Conservation (phyloP, 2,113 vertebrate species). For the Pelusios castaneus region DNA sequence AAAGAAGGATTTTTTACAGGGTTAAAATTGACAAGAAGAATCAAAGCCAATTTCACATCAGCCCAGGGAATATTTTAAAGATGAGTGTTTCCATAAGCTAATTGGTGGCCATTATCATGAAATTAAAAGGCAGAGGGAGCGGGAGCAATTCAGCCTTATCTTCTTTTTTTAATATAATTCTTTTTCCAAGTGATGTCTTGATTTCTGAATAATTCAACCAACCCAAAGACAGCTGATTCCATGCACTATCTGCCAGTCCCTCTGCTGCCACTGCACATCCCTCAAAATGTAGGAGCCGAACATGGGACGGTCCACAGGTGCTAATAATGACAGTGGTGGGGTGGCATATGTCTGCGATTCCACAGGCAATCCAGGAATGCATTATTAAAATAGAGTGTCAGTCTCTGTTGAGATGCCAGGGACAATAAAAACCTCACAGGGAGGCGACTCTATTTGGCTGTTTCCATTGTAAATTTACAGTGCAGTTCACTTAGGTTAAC, state of each 20-base stretch:
- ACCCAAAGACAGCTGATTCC: not conserved
- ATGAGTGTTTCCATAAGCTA: slow-evolving; percentile 27
- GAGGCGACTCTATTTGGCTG: not conserved
- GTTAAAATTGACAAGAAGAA: not conserved
- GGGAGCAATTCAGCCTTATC: not conserved
- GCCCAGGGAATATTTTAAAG: slow-evolving; percentile 37
- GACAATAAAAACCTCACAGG: not conserved
- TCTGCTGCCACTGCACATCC: not conserved
- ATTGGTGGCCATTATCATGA: slow-evolving; percentile 21
- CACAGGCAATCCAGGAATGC: not conserved
- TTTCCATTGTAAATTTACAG: not conserved
- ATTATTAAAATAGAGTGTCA: too few species aligned
- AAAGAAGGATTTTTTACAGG: not conserved
- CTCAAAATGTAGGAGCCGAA: not conserved
- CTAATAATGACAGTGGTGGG: not conserved
- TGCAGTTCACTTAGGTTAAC: not conserved
- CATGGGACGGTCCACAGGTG: not conserved
- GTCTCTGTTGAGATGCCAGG: too few species aligned
- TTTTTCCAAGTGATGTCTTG: not conserved
- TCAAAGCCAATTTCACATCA: slow-evolving; percentile 10
- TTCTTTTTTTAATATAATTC: not conserved
- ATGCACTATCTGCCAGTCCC: not conserved
- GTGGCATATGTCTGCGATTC: not conserved
- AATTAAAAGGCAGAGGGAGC: slow-evolving; percentile 45
- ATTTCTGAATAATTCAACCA: slow-evolving; percentile 26